Conservation (phyloP, 2,888 invertebrate species). For the Malacosoma neustria region DNA sequence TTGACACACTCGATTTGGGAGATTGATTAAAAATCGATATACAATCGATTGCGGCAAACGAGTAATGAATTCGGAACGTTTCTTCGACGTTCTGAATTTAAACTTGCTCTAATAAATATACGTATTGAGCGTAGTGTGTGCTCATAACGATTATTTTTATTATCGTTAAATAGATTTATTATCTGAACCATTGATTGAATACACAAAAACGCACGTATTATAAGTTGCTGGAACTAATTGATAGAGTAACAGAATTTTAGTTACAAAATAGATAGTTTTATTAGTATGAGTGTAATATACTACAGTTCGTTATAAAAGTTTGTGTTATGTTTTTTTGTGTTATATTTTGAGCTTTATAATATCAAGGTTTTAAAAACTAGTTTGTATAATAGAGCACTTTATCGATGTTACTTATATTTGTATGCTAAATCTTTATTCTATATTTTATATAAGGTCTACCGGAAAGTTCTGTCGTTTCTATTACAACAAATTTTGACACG, state of each 20-base stretch:
- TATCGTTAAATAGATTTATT: slow-evolving; percentile 12
- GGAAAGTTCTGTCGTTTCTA: too few relatives aligned
- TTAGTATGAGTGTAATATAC: background rate
- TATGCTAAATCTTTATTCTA: too few relatives aligned
- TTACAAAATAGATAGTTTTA: background rate
- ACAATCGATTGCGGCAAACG: slow-evolving; percentile 33
- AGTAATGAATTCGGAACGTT: slow-evolving; percentile 32
- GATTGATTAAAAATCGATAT: slow-evolving; percentile 60
- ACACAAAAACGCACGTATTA: background rate
- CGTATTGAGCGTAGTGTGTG: slow-evolving; percentile 18
- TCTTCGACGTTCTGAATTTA: slow-evolving; percentile 29
- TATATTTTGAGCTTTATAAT: too few relatives aligned
- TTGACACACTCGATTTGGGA: slow-evolving; percentile 54
- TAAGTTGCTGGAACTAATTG: background rate
- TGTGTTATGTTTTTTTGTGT: too few relatives aligned
- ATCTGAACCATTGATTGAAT: background rate
- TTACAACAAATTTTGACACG: too few relatives aligned
- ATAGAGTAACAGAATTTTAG: background rate
- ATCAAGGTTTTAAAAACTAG: too few relatives aligned
- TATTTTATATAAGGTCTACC: too few relatives aligned
- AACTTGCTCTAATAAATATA: slow-evolving; percentile 31
- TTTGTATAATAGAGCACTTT: too few relatives aligned
- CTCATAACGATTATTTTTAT: slow-evolving; percentile 28
- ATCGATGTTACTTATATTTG: too few relatives aligned
- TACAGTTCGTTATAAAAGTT: background rate